Evolutionary conservation across 2,888 invertebrate species (phyloP).

Genomic region (Acrobeloides nanus): DNA sequence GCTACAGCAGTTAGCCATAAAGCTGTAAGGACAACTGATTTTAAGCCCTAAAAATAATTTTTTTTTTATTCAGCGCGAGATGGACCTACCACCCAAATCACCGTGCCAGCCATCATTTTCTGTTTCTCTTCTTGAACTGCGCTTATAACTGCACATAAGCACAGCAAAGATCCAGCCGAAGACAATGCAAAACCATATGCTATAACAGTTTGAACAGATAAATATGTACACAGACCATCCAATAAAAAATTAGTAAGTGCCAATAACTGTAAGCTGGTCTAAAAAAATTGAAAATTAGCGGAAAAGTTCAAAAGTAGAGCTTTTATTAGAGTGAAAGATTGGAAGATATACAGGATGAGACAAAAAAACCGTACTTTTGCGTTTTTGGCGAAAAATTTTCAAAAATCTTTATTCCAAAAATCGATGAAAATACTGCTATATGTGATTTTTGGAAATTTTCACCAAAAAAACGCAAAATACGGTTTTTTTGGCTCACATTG

Average conservation of each 20-base stretch:
- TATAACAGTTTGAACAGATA: neutral
- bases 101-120: neutral
- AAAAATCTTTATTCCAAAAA: too few relatives aligned
- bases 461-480: too few relatives aligned
- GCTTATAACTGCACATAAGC: conserved; percentile 13
- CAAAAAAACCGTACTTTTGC: too few relatives aligned
- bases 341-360: too few relatives aligned
- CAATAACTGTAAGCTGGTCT: conserved; percentile 8
- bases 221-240: conserved; percentile 7
- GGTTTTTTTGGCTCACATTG: too few relatives aligned
- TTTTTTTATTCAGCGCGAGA: too few relatives aligned
- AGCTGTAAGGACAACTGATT: too few relatives aligned
- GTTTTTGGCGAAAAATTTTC: too few relatives aligned
- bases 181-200: conserved; percentile 8
- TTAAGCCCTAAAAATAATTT: too few relatives aligned
- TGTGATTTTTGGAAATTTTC: too few relatives aligned
- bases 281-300: conserved; percentile 4
- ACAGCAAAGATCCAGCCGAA: conserved; percentile 6
- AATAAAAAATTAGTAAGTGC: conserved; percentile 5
- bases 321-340: conserved; percentile 4
- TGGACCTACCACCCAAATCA: neutral
- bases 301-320: neutral
- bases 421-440: too few relatives aligned
- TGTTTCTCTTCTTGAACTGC: conserved; percentile 9
- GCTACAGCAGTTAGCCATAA: too few relatives aligned